These are phyloP conservation scores for Trissolcus basalis DNA, from an alignment of 1,140 invertebrate species.

Conservation along the genomic window DNA sequence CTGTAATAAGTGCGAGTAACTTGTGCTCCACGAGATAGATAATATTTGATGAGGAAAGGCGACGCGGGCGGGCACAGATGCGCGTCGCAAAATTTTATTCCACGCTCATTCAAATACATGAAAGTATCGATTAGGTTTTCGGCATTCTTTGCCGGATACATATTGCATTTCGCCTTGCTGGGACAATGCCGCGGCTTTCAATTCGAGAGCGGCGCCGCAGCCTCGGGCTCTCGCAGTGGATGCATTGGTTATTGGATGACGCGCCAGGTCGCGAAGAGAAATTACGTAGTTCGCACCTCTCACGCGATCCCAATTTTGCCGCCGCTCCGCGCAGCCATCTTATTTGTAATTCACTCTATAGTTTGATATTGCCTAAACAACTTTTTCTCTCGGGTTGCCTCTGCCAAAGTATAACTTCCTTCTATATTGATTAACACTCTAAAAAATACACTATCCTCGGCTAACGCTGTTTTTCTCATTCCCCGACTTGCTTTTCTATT, in stretches of 20 bases:
- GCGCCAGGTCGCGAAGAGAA: conserved; percentile 30
- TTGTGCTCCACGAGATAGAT: conserved; percentile 18
- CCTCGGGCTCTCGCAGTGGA: neutral
- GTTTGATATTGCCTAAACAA: conserved; percentile 50
- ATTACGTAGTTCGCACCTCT: conserved; percentile 33
- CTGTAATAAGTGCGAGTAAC: conserved; percentile 9
- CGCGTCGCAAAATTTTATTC: conserved; percentile 47
- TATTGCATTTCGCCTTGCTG: conserved; percentile 45
- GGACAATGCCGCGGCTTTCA: conserved; percentile 29
- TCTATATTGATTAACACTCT: conserved; percentile 33
- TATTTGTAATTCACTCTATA: conserved; percentile 40
- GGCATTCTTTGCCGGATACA: conserved; percentile 47
- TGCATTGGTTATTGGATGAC: conserved; percentile 39
- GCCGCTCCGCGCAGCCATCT: conserved; percentile 4
- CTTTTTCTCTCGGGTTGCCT: conserved; percentile 31
- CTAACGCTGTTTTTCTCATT: conserved; percentile 19
- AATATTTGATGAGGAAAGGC: conserved; percentile 18
- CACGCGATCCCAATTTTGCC: conserved; percentile 30
- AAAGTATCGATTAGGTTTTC: conserved; percentile 52
- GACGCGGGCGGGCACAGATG: conserved; percentile 33
- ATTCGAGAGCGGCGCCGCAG: conserved; percentile 12
- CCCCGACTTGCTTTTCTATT: conserved; percentile 3
- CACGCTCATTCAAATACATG: conserved; percentile 45
- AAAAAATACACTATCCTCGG: no score
- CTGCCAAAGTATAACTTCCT: conserved; percentile 16